Conservation (phyloP, 2,113 vertebrate genomes). For the Forbesichthys agassizii region DNA sequence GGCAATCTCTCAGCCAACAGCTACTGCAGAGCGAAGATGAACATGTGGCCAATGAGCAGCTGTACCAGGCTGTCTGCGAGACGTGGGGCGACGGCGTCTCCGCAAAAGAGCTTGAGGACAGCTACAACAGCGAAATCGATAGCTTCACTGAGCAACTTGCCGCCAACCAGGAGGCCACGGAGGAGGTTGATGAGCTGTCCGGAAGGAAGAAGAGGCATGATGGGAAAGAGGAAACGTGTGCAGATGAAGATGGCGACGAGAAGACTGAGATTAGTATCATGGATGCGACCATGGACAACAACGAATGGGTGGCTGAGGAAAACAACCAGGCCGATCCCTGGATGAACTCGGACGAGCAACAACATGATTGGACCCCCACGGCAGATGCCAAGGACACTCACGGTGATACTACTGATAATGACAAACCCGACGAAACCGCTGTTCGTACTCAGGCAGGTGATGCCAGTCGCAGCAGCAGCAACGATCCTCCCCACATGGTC, state of each 20-base stretch:
- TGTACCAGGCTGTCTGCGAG: not conserved
- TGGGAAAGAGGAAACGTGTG: not conserved
- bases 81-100: conserved; percentile 37
- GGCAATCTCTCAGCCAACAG: not conserved
- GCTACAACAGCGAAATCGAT: conserved; percentile 21
- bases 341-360: conserved; percentile 29
- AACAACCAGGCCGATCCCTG: conserved; percentile 47
- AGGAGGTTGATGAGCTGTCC: not conserved
- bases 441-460: conserved; percentile 28
- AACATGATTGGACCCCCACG: not conserved
- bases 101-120: conserved; percentile 40
- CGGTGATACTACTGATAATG: not conserved
- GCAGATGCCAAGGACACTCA: not conserved
- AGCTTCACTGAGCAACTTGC: not conserved
- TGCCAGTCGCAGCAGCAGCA: conserved; percentile 51
- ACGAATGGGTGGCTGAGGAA: conserved; percentile 74
- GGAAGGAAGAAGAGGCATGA: conserved; percentile 11
- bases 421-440: conserved; percentile 15
- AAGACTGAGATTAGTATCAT: conserved; percentile 76
- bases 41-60: not conserved
- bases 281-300: conserved; percentile 79
- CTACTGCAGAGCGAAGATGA: conserved; percentile 4
- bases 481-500: conserved; percentile 63
- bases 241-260: conserved; percentile 30
- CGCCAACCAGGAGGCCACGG: not conserved